Evolutionary conservation across 2,888 invertebrate species (phyloP).

Genomic region (Ornithoptera alexandrae): DNA sequence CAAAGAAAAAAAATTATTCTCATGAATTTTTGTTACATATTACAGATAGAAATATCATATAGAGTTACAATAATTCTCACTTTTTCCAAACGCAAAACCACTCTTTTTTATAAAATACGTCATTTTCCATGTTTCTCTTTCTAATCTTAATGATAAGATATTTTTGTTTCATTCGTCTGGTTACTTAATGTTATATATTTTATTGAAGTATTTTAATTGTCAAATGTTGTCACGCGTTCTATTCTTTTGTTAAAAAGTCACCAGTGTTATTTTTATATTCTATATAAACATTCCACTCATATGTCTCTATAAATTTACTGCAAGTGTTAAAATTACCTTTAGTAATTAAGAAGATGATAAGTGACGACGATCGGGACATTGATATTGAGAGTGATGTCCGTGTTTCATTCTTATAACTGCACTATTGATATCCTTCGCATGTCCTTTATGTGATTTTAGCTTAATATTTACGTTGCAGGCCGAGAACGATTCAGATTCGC

Average conservation of each 20-base stretch:
- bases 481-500: slow-evolving; percentile 89
- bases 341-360: slow-evolving; percentile 81
- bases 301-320: slow-evolving; percentile 20
- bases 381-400: slow-evolving; percentile 97
- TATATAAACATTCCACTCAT: slow-evolving; percentile 22
- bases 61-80: too few relatives aligned
- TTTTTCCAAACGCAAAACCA: neutral
- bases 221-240: slow-evolving; percentile 52
- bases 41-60: too few relatives aligned
- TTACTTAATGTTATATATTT: slow-evolving; percentile 16
- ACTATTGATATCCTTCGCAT: slow-evolving; percentile 27
- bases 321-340: neutral
- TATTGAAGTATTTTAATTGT: slow-evolving; percentile 28
- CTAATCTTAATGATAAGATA: neutral
- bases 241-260: slow-evolving; percentile 40
- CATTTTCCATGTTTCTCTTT: slow-evolving; percentile 9
- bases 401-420: slow-evolving; percentile 43
- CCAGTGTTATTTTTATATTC: slow-evolving; percentile 23
- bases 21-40: too few relatives aligned
- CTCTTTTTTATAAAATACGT: slow-evolving; percentile 2
- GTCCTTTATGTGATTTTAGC: slow-evolving; percentile 43
- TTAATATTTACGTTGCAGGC: slow-evolving; percentile 78
- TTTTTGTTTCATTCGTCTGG: slow-evolving; percentile 13
- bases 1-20: too few relatives aligned
- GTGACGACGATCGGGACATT: slow-evolving; percentile 96